Evolutionary conservation across 1,140 invertebrate species (phyloP).

Genomic region (Philopotamus ludificatus): DNA sequence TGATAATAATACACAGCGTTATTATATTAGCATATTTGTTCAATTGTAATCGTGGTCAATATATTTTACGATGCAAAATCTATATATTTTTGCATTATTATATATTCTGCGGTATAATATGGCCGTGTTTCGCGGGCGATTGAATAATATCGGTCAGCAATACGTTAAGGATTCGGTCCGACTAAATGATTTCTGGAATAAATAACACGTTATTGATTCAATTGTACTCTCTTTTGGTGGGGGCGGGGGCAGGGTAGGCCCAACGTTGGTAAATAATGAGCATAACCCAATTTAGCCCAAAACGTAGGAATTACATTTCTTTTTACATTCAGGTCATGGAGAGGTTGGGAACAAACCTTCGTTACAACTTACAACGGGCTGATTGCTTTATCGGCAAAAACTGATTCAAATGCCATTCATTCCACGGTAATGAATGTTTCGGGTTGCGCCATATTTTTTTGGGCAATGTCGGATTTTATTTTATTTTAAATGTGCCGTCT

Average conservation of each 20-base stretch:
- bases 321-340: constrained; percentile 18
- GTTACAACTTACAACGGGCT: constrained; percentile 20
- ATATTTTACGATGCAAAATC: too few species aligned
- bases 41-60: too few species aligned
- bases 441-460: too few species aligned
- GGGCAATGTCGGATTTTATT: too few species aligned
- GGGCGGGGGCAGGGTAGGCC: too few species aligned
- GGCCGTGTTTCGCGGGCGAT: too few species aligned
- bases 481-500: too few species aligned
- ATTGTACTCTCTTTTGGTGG: background rate
- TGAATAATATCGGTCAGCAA: background rate
- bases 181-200: background rate
- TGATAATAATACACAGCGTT: too few species aligned
- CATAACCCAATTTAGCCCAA: constrained; percentile 17
- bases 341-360: constrained; percentile 5
- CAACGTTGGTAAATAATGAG: background rate
- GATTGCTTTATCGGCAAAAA: background rate
- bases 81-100: too few species aligned
- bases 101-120: too few species aligned
- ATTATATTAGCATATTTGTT: too few species aligned
- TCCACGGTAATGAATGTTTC: background rate
- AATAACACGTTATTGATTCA: background rate
- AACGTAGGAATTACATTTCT: constrained; percentile 8
- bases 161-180: background rate
- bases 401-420: background rate